Base-by-base conservation (phyloP, 2,797 vertebrate genomes). In the Lacerta bilineata region DNA sequence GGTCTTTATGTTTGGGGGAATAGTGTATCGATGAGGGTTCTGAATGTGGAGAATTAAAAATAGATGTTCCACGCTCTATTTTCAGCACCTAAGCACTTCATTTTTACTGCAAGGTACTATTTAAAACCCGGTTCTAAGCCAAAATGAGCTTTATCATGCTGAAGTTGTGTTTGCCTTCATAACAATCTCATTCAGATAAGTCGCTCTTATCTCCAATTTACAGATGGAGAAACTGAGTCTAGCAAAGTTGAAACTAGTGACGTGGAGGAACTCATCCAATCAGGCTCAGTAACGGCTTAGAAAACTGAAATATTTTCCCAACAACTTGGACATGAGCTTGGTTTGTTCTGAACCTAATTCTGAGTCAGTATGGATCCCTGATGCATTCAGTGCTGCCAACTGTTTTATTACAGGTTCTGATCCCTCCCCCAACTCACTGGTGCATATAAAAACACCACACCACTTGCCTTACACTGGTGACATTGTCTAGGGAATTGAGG, bases 171-270 rank as follows among this genome's bases (percentile, higher is more conserved):
- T 39, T 13, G 33, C 33, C 69, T 74, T 75, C 8, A 39, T 82
- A 27, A 15, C 36, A 68, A 68, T 68, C 59, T 39, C 29, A n/a
- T 80, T 80, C 55, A 33, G 78, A 50, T 33, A 80, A 59, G 50
- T 61, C 75, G 4, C 75, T 68, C 61, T n/a, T 55, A 55, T 55
- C 50, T 55, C 50, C 50, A 36, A 29, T 50, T 86, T 86, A 79
- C 85, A 79, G 64, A 33, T 17, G 27, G 79, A 59, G 61, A 46
- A 75, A 46, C 64, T 69, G 85, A 86, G 20, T 72, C 33, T 84
- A n/a, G n/a, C 41, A 50, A 20, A 69, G 13, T 4, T 50, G 13
- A 83, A 69, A 68, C 64, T 29, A 83, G 39, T 68, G 64, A 17
- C 68, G 64, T 64, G 39, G 8, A 82, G 61, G 20, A 83, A 41